Evolutionary conservation across 23 tunicate genomes (phyloP).

Genomic region (Styela clava): DNA sequence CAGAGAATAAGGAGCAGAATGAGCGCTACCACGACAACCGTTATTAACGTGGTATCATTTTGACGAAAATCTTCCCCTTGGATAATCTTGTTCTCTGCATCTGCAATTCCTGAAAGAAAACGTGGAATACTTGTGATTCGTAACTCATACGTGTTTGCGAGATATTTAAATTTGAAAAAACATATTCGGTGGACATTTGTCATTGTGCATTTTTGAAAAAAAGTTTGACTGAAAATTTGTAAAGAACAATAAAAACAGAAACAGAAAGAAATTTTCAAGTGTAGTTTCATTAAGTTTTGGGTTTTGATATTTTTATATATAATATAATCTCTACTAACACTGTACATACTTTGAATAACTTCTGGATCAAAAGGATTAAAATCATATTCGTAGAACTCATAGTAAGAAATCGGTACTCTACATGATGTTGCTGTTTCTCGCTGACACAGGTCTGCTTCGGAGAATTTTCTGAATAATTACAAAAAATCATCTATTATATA

Average conservation of each 20-base stretch:
- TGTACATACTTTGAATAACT: background rate
- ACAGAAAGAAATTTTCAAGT: too few species aligned
- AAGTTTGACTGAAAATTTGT: too few species aligned
- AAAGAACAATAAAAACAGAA: too few species aligned
- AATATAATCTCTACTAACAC: too few species aligned
- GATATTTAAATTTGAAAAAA: too few species aligned
- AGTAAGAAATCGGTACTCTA: background rate
- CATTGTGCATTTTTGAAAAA: background rate
- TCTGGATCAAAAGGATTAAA: background rate
- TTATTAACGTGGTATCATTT: background rate
- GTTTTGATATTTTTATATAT: too few species aligned
- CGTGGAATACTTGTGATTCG: background rate
- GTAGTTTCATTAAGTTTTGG: too few species aligned
- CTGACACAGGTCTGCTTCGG: background rate
- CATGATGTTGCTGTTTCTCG: background rate
- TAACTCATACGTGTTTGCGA: background rate
- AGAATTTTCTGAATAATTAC: background rate
- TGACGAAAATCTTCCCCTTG: background rate
- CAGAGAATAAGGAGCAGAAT: conserved; percentile 6
- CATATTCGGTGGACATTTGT: too few species aligned
- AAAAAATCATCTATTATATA: background rate
- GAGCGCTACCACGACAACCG: background rate
- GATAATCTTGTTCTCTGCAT: background rate
- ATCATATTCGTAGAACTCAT: background rate
- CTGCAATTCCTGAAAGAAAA: background rate